phyloP scores from a whole-genome alignment of 2,888 invertebrate species.

The Ametastegia equiseti region DNA sequence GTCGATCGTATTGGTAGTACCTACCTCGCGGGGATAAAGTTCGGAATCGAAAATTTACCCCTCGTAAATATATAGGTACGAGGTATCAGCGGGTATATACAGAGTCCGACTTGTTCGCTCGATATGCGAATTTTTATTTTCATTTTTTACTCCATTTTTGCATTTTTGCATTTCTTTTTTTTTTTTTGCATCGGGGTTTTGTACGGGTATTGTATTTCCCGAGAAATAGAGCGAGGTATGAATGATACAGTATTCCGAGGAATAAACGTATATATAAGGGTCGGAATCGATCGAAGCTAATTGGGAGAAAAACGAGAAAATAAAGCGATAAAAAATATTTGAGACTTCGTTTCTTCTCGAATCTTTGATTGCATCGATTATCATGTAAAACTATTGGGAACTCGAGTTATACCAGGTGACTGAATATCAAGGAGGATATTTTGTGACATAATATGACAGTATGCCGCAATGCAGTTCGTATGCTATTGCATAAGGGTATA shows the following conservation, averaged over 20 bases:
- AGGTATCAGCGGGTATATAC: not conserved
- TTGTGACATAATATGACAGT: not conserved
- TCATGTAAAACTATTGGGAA: slow-evolving; percentile 16
- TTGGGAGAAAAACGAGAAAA: not conserved
- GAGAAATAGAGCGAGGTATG: not conserved
- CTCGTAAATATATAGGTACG: not conserved
- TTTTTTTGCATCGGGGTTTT: not conserved
- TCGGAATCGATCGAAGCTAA: not conserved
- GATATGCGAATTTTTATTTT: not conserved
- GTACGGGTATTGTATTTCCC: not conserved
- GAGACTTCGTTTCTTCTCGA: not conserved
- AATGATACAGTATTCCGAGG: slow-evolving; percentile 5
- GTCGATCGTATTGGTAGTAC: not conserved
- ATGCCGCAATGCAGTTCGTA: slow-evolving; percentile 15
- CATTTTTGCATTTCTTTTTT: not conserved
- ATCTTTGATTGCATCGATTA: slow-evolving; percentile 6
- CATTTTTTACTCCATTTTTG: not conserved
- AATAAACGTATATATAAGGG: not conserved
- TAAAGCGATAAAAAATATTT: not conserved
- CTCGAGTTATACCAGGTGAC: not conserved
- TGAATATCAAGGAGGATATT: not conserved
- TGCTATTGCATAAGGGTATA: not conserved
- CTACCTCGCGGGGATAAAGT: no score
- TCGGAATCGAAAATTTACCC: not conserved
- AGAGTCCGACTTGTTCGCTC: not conserved